phyloP scores from a whole-genome alignment of 1,140 invertebrate species.

The Harpegnathos saltator region DNA sequence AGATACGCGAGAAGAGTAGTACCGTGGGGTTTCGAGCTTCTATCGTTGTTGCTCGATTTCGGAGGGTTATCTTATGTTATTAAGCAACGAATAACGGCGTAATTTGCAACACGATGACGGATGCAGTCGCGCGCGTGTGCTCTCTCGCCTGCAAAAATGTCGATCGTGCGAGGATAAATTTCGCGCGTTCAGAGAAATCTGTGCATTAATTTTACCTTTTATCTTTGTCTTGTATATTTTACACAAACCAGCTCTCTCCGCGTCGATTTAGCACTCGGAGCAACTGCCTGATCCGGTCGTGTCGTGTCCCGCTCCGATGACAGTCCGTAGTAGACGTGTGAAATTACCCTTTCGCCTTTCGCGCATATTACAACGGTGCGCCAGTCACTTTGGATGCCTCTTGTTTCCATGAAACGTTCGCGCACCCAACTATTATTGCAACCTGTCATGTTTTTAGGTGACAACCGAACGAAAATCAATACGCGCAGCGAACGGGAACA shows the following conservation, averaged over 20 bases:
- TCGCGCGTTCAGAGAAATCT: not conserved
- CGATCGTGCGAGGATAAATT: not conserved
- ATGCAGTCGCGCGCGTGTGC: not conserved
- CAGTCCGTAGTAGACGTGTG: conserved; percentile 31
- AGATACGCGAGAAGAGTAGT: conserved; percentile 38
- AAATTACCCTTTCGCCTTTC: conserved; percentile 43
- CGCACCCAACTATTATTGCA: conserved; percentile 49
- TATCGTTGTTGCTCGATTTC: conserved; percentile 16
- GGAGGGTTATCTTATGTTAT: not conserved
- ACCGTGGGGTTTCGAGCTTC: conserved; percentile 56
- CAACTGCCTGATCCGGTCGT: conserved; percentile 3
- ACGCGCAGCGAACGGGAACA: conserved; percentile 24
- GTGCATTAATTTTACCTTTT: not conserved
- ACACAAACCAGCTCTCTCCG: not conserved
- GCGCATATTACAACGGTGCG: conserved; percentile 38
- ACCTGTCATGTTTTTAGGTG: conserved; percentile 45
- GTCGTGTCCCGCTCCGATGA: conserved; percentile 32
- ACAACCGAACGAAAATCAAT: conserved; percentile 51
- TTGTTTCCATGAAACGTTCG: conserved; percentile 40
- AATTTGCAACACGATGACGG: too few species aligned
- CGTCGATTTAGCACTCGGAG: conserved; percentile 6
- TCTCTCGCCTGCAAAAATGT: conserved; percentile 1
- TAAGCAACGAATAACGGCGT: not conserved
- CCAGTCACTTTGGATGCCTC: conserved; percentile 46
- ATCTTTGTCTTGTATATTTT: not conserved